Base-by-base conservation (phyloP, 2,888 invertebrate genomes). In the Oscheius sp. region DNA sequence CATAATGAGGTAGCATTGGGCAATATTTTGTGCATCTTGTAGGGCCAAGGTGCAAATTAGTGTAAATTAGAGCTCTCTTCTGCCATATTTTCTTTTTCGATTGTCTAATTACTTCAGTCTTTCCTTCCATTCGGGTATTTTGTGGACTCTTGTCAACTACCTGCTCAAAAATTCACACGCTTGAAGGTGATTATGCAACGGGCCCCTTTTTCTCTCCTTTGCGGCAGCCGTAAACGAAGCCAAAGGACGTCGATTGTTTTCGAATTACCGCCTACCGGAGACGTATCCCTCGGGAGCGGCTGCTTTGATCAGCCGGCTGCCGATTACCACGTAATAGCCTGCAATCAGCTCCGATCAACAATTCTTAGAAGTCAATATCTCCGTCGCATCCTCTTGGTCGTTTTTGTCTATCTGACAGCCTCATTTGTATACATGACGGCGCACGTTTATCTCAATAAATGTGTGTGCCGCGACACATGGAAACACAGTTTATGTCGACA, bases 221-320 rank as follows among this genome's bases (percentile, higher is more conserved):
- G 68, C 68, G 68, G 55, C 37, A 55, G 53, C 55, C 29, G 53
- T 68, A 55, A 68, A 55, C 55, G 55, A 35, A 33, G 7, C 13
- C 33, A 53, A 68, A 68, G 65, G 68, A 53, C 68, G 68, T 29
- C 68, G 53, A 55, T 68, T 68, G 68, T 68, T 68, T 68, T 68
- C 68, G 68, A 68, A 68, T 68, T 68, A 68, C 68, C 68, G 68
- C 55, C 68, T 53, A 68, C 68, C 33, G 55, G 51, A 53, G 55
- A 53, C 68, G 55, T 53, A 55, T 68, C 68, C 68, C 68, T 68
- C 68, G 68, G 68, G 68, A 68, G 68, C 68, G 68, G 68, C 42
- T 21, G 51, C 68, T 55, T 68, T 68, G 68, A 68, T 68, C 68
- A 33, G n/a, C 35, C 68, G 68, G 37, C 68, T 32, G 68, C 29